Base-by-base conservation (phyloP, 1,140 invertebrate genomes). In the Brachionus manjavacas region DNA sequence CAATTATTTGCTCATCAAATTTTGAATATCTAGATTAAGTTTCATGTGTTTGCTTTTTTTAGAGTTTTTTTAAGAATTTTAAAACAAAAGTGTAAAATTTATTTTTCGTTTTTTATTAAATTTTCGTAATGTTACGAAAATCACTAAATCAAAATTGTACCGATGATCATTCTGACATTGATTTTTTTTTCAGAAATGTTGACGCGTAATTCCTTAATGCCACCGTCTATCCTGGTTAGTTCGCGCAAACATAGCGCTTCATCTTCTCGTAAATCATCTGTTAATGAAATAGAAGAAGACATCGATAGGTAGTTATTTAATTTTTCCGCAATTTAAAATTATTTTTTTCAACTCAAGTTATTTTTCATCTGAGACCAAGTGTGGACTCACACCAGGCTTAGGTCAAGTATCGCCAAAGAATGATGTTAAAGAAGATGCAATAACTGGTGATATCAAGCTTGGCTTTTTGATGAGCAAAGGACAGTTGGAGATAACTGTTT, bases 381-480 rank as follows among this genome's bases (percentile, higher is more conserved):
- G 35, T 68, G 49, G 31, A 35, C 28, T 28, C 2, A 81, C 79
- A 1, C 84, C 88, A 14, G 89, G 89, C 11, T 87, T 87, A 46
- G 88, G 87, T 4, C 89, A 89, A 85, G 86, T 88, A 9, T 84
- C 87, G 6, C 88, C 88, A 6, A 83, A 83, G 12, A 23, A 7
- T 46, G 81, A 83, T 6, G n/a, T 86, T 85, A 35, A 85, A 88
- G 87, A 89, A 41, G 86, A 86, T 16, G 28, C 64, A 16, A 85
- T 87, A n/a, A 86, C 87, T 85, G 90, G 95, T 8, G 94, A 96
- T 88, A 92, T 96, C 55, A 94, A 95, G 87, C 90, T 97, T 87
- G 94, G 94, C 28, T 92, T 97, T 84, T 92, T 94, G 86, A 93
- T 96, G 90, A 94, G 94, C 86, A 96, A 96, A 90, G 95, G 95